These are phyloP conservation scores for Hyles euphorbiae DNA, from an alignment of 1,140 invertebrate species.

Conservation along the genomic window DNA sequence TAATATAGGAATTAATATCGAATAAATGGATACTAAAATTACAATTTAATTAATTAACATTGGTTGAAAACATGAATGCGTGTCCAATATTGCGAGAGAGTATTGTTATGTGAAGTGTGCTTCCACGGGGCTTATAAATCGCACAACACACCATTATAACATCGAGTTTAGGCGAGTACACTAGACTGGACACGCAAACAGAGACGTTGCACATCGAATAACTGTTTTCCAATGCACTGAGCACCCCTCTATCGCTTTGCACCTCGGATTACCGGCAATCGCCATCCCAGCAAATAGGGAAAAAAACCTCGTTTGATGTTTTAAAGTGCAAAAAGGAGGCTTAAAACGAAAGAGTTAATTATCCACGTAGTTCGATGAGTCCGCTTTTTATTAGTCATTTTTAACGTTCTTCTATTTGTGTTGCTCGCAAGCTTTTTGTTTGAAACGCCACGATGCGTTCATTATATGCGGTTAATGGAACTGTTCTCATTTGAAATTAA, in stretches of 20 bases:
- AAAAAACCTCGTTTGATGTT: slow-evolving; percentile 32
- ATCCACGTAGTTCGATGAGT: slow-evolving; percentile 17
- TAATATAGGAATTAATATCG: too few relatives aligned
- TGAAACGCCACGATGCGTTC: too few relatives aligned
- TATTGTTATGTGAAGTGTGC: slow-evolving; percentile 2
- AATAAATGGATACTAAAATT: too few relatives aligned
- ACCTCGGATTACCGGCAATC: slow-evolving; percentile 44
- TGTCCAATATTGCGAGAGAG: too few relatives aligned
- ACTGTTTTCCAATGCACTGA: slow-evolving; percentile 49
- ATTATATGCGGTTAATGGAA: too few relatives aligned
- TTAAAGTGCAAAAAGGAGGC: slow-evolving; percentile 28
- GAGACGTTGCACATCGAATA: slow-evolving; percentile 33
- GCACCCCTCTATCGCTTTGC: slow-evolving; percentile 37
- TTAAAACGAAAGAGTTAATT: slow-evolving; percentile 31
- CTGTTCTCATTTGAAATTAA: too few relatives aligned
- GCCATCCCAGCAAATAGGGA: slow-evolving; percentile 19
- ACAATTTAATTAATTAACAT: too few relatives aligned
- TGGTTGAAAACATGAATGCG: too few relatives aligned
- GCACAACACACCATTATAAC: slow-evolving; percentile 17
- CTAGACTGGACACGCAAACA: slow-evolving; percentile 32
- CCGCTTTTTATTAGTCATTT: slow-evolving; percentile 13
- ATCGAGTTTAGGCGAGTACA: slow-evolving; percentile 30
- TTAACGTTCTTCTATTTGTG: background rate
- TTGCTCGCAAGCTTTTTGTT: too few relatives aligned
- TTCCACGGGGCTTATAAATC: slow-evolving; percentile 14